Evolutionary conservation across 1,140 invertebrate genomes (phyloP), one percentile per base, ranked within the genome.

Genomic region (Trichonephila clavata): DNA sequence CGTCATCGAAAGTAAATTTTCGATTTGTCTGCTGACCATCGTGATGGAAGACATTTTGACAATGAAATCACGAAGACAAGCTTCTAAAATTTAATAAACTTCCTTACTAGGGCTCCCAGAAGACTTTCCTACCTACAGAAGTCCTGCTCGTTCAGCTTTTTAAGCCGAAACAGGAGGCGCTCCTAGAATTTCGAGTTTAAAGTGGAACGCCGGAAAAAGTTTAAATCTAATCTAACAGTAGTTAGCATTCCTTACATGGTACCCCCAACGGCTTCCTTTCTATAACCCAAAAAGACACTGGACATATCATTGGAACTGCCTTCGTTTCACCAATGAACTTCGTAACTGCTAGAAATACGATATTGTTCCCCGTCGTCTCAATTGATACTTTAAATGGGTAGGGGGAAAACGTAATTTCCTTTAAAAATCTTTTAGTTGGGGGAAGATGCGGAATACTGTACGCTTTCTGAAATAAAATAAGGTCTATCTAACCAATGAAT

Each of bases 21-120:
- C 88, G 16, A 50, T 90, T 90, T 32, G 57, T 24, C 59, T 63
- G 57, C 59, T 86, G 84, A 32, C 84, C 88, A 90, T 65, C 10
- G 86, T 39, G 43, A 20, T 43, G 87, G 60, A 90, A 92, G 90
- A 92, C 90, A 92, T 84, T 92, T 92, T 92, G 90, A 93, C 92
- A 93, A 93, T 93, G 92, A 93, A 93, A 93, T 93, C 92, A 88
- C 86, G 92, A 93, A 93, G 86, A 88, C 92, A 93, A 93, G 92
- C 92, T 93, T 93, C 92, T 59, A 57, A 88, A 93, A 93, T 93
- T 93, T 93, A 93, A 93, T 93, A 93, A 93, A 93, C 63, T 93
- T 88, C 92, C 92, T 93, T 93, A 80, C 65, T 24, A 68, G 27
- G 65, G 43, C 16, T 93, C 92, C 86, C 92, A 32, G 63, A 80